Conservation (phyloP, 2,888 invertebrate species). For the Melitaea athalia region DNA sequence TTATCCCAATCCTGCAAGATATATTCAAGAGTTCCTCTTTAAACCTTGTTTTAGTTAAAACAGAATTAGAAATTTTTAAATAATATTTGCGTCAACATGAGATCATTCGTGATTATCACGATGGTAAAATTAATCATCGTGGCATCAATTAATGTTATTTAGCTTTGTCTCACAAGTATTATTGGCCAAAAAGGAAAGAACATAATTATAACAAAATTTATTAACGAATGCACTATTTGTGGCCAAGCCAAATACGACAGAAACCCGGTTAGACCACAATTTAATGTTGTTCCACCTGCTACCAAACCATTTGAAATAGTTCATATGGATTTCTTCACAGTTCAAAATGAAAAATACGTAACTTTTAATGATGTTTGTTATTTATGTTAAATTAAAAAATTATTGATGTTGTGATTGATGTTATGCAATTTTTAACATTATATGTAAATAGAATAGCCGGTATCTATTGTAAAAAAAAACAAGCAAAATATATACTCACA, state of each 20-base stretch:
- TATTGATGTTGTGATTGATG: too few species aligned
- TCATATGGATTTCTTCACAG: slow-evolving; percentile 36
- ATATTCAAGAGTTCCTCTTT: slow-evolving; percentile 27
- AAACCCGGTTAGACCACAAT: slow-evolving; percentile 3
- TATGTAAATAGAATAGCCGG: not conserved
- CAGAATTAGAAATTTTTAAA: slow-evolving; percentile 30
- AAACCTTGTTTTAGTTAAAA: slow-evolving; percentile 27
- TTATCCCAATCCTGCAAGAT: slow-evolving; percentile 6
- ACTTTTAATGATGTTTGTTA: slow-evolving; percentile 32
- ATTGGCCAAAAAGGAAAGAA: too few species aligned
- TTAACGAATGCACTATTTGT: too few species aligned
- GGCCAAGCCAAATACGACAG: too few species aligned
- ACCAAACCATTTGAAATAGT: slow-evolving; percentile 25
- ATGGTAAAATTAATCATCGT: slow-evolving; percentile 28
- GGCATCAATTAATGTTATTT: slow-evolving; percentile 25
- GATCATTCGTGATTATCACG: slow-evolving; percentile 16
- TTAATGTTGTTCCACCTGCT: slow-evolving; percentile 12
- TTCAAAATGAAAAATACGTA: slow-evolving; percentile 30
- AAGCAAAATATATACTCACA: slow-evolving; percentile 81
- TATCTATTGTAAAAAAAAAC: not conserved
- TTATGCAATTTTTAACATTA: too few species aligned
- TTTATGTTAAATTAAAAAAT: too few species aligned
- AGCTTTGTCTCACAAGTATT: too few species aligned
- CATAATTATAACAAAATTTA: too few species aligned
- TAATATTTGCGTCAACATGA: slow-evolving; percentile 34